Percentiles rank a stretch among this genome's conserved stretches.
Conservation (phyloP, 2,797 vertebrate genomes). For the Halcyon chelicuti region DNA sequence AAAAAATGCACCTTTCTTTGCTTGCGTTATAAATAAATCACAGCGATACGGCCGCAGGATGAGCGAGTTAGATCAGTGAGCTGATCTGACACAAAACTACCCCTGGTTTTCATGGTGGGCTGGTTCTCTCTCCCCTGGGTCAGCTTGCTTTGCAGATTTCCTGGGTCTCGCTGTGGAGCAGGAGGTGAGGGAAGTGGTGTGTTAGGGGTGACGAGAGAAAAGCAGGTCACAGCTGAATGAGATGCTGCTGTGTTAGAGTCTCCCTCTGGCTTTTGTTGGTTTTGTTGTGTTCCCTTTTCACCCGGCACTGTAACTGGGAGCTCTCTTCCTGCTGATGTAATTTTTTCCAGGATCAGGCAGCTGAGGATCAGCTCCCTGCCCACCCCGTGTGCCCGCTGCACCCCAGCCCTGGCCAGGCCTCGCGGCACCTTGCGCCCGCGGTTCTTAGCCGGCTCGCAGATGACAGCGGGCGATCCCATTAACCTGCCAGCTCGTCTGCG, state of each 20-base stretch:
- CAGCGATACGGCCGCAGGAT: neutral
- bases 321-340: neutral
- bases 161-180: neutral
- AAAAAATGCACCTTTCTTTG: neutral
- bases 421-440: accelerated
- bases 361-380: neutral
- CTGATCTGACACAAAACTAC: neutral
- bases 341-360: neutral
- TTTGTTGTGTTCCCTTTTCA: neutral
- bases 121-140: neutral
- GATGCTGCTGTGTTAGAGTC: neutral
- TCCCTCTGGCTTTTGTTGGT: neutral
- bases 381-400: neutral
- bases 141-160: neutral
- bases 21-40: neutral
- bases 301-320: neutral
- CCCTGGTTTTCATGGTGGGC: neutral
- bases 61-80: neutral
- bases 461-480: neutral
- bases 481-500: neutral
- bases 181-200: neutral
- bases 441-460: neutral
- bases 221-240: neutral
- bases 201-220: neutral
- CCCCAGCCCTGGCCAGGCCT: accelerated